Evolutionary conservation across 2,797 vertebrate species (phyloP), one percentile per base, ranked within the genome.

Genomic region (Sphenodon punctatus): DNA sequence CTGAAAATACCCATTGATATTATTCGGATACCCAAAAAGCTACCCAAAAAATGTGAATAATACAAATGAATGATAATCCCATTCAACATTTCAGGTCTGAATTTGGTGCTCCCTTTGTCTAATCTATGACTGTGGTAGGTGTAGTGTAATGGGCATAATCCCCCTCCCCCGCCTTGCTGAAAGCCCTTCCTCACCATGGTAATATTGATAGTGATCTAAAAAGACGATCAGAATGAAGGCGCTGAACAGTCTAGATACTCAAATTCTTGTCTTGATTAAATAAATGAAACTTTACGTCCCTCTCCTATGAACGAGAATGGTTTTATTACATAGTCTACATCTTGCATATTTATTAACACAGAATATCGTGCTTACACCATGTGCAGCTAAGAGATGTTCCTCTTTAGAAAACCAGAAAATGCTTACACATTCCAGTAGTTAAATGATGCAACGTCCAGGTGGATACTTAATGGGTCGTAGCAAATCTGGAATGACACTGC

Each of bases 391-490:
- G 70, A 91, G 80, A 46, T 78, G 85, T 71, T 76, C 64, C 91
- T 89, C 88, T 81, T 71, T 94, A 34, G 32, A 88, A 88, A 85
- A 85, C 77, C 87, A 92, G 86, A 91, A 92, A n/a, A 88, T 88
- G 91, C 93, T 94, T 94, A 92, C 4, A 74, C 92, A 93, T 94
- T 93, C 93, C 93, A 87, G 84, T 82, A 89, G 93, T 89, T 93
- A 93, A 89, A 85, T 86, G 95, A 92, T 90, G 87, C 92, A 93
- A 92, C 75, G 73, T 93, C 91, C 95, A 95, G 95, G 95, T 94
- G 93, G 92, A 71, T 90, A 71, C 87, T 93, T 92, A 95, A 95
- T 86, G 90, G 89, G 53, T 93, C 89, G 68, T 92, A 84, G 55
- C 69, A 38, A 95, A 94, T 92, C 82, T 90, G 91, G 91, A 93